Base-by-base conservation (phyloP, 2,888 invertebrate species). In the Lycia hirtaria region DNA sequence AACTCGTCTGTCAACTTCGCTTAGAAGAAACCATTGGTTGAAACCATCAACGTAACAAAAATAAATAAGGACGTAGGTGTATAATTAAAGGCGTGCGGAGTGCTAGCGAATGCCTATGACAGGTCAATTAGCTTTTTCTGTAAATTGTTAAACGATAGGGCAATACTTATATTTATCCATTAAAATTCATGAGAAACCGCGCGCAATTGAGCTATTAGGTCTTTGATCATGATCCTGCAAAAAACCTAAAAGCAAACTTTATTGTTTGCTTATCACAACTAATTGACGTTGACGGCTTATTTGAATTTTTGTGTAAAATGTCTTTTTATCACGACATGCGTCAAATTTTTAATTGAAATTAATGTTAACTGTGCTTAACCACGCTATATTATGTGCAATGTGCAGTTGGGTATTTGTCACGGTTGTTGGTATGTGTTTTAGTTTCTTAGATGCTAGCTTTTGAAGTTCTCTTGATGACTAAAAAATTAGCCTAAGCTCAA, bases 271-370 rank as follows among this genome's bases (percentile, higher is more conserved):
- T 43, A 52, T 72, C 67, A 62, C 43, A 38, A 51, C 51, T 77
- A 76, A 83, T 77, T 70, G 63, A 50, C 71, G 63, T 72, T 76
- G 80, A 80, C 76, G 78, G 64, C 67, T 70, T 51, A 78, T 78
- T 77, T 69, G 26, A 45, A 45, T 47, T 61, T 56, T 35, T 19
- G 32, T 60, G 51, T 55, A 38, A 51, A 60, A 55, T 41, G 20
- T 4, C 20, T 33, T 52, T 55, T 59, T 48, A 28, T 10, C 35
- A 35, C 47, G 45, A 43, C 43, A 43, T 6, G 22, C 26, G 20
- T 20, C 17, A 52, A 43, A 37, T 7, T 51, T 19, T 33, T 20
- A 9, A 26, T 17, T 5, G 15, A 7, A 6, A 9, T 35, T n/a
- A 5, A 12, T 22, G n/a, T 19, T 22, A 22, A 22, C 38, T 38